Conservation (phyloP, 2,113 vertebrate genomes). For the Neolamprologus devosi region DNA sequence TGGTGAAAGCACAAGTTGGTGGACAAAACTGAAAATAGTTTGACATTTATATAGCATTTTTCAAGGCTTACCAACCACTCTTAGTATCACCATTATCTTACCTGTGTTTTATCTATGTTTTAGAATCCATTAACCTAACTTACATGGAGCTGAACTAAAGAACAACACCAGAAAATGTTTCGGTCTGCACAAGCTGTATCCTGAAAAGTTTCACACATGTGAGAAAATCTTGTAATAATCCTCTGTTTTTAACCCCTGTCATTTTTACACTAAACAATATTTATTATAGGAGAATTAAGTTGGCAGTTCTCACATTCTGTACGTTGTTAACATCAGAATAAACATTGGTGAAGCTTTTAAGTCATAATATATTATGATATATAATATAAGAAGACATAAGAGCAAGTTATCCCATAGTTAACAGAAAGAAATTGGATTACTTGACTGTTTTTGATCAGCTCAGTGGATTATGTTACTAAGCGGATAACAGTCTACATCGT, state of each 20-base stretch:
- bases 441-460: not conserved
- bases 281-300: not conserved
- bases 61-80: not conserved
- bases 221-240: not conserved
- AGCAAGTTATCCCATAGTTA: not conserved
- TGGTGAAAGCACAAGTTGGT: not conserved
- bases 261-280: not conserved
- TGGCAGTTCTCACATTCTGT: not conserved
- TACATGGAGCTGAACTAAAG: not conserved
- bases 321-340: not conserved
- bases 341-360: not conserved
- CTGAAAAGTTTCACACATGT: not conserved
- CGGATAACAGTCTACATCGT: not conserved
- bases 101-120: not conserved
- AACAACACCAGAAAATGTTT: not conserved
- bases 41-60: not conserved
- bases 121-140: not conserved
- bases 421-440: conserved; percentile 18
- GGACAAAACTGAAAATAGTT: not conserved
- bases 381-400: not conserved
- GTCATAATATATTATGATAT: not conserved
- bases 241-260: not conserved
- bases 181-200: accelerated
- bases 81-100: not conserved
- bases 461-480: not conserved